Evolutionary conservation across 2,113 vertebrate genomes (phyloP).

Genomic region (Oceanodroma tethys): DNA sequence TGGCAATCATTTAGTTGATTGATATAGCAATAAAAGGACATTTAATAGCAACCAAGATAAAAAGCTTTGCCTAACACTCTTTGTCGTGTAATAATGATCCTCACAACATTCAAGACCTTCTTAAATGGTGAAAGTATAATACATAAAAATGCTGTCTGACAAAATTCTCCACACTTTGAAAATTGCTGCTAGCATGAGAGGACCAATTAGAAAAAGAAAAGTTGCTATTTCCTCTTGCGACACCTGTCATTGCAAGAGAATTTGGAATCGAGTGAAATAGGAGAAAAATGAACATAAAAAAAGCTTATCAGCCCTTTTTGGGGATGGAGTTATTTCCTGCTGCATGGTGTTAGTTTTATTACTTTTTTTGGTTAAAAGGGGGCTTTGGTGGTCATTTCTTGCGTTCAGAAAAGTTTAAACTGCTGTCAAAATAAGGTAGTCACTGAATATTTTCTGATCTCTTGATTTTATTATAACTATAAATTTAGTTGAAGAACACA

Average conservation of each 20-base stretch:
- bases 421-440: not conserved
- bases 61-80: conserved; percentile 58
- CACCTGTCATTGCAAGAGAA: not conserved
- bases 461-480: not conserved
- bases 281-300: not conserved
- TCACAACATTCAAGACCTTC: conserved; percentile 5
- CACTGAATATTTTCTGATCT: not conserved
- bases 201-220: not conserved
- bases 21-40: conserved; percentile 70
- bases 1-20: conserved; percentile 70
- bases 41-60: conserved; percentile 66
- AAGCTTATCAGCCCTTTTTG: accelerated
- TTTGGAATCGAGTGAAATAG: not conserved
- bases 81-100: conserved; percentile 45
- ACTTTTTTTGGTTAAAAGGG: not conserved
- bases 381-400: not conserved
- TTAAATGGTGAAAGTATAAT: conserved; percentile 10
- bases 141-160: conserved; percentile 22
- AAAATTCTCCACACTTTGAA: not conserved
- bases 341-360: not conserved
- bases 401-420: not conserved
- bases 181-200: not conserved
- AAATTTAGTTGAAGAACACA: not conserved
- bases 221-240: not conserved
- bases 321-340: not conserved